A percentile compares a stretch with the other conserved stretches of the same genome.
Evolutionary conservation across 2,797 vertebrate species (phyloP).

Genomic region (Kryptopterus vitreolus): DNA sequence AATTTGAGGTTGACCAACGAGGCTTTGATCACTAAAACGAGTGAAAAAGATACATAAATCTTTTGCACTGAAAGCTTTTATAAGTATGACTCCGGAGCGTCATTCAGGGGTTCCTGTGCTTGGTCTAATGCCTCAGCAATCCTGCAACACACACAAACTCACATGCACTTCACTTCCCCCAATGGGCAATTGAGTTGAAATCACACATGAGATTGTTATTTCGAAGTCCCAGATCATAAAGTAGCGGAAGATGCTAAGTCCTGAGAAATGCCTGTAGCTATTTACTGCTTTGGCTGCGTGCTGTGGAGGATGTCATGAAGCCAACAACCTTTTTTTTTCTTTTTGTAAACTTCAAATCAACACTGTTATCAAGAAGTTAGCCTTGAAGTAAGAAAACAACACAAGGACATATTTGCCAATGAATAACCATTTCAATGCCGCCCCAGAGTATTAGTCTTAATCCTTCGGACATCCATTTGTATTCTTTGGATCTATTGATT

Average conservation of each 20-base stretch:
- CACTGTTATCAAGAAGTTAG: slow-evolving; percentile 10
- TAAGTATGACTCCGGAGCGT: slow-evolving; percentile 19
- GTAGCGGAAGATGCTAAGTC: slow-evolving; percentile 30
- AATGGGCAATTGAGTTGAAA: slow-evolving; percentile 18
- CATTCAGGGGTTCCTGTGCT: background rate
- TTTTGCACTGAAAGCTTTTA: slow-evolving; percentile 1
- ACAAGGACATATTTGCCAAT: slow-evolving; percentile 13
- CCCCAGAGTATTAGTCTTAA: background rate
- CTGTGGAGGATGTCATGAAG: slow-evolving; percentile 30
- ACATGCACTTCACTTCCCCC: slow-evolving; percentile 3
- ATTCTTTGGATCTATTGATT: background rate
- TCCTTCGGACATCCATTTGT: background rate
- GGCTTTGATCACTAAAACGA: background rate
- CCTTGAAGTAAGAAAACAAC: slow-evolving; percentile 20
- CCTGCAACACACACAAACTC: slow-evolving; percentile 16
- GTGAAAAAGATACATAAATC: background rate
- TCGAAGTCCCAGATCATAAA: slow-evolving; percentile 39
- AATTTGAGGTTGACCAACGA: background rate
- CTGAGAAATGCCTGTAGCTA: slow-evolving; percentile 30
- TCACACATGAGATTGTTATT: slow-evolving; percentile 40
- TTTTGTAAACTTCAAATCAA: too few species aligned
- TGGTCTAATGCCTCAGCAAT: slow-evolving; percentile 1
- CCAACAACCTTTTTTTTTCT: slow-evolving; percentile 21
- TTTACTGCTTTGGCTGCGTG: slow-evolving; percentile 24
- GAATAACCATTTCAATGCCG: background rate